Conservation (phyloP, 2,797 vertebrate species). For the Calcarius lapponicus region DNA sequence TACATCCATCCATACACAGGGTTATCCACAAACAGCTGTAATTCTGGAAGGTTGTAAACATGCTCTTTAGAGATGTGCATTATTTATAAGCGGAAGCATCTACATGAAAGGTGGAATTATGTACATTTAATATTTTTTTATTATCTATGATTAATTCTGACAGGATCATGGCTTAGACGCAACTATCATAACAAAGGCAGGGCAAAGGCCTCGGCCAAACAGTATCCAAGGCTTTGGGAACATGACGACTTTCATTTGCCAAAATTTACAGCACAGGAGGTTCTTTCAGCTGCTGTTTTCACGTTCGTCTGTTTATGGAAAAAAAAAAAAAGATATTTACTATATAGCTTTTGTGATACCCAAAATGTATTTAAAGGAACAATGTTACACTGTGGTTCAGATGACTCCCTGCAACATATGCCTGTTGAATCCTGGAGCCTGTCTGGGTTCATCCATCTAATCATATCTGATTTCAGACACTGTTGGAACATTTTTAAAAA, state of each 20-base stretch:
- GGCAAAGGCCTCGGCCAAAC: neutral
- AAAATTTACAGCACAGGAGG: neutral
- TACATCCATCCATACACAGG: too few relatives aligned
- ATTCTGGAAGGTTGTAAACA: neutral
- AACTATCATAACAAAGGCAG: neutral
- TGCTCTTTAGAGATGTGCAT: neutral
- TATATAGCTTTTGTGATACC: neutral
- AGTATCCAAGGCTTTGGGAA: neutral
- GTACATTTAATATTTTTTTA: conserved; percentile 41
- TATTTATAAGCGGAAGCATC: conserved; percentile 41
- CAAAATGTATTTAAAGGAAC: neutral
- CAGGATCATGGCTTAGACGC: neutral
- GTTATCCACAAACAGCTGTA: neutral
- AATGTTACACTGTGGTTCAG: neutral
- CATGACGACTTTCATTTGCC: neutral
- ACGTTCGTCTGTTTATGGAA: neutral
- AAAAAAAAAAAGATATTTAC: neutral
- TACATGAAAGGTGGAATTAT: conserved; percentile 12
- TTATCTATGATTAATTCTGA: conserved; percentile 22
- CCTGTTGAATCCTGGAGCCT: conserved; percentile 8
- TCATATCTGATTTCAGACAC: conserved; percentile 11
- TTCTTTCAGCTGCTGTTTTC: neutral
- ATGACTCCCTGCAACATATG: neutral
- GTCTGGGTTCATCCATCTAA: neutral
- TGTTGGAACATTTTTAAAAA: neutral